These are phyloP conservation scores for Lophura nycthemera DNA, from an alignment of 2,113 vertebrate species.

Conservation along the genomic window DNA sequence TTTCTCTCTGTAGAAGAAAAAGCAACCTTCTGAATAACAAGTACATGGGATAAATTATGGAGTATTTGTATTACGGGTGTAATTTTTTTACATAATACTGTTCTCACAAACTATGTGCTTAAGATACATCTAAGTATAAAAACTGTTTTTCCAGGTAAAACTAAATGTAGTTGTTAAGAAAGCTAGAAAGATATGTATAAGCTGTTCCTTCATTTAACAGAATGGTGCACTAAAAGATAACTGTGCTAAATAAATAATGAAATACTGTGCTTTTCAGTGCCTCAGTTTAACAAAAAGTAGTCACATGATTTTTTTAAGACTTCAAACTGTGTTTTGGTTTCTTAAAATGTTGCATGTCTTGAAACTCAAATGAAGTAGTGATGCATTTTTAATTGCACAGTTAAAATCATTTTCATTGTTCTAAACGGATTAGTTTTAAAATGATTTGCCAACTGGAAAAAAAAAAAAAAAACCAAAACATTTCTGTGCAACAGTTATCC, in stretches of 20 bases:
- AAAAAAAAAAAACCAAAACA: background rate
- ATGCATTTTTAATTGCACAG: conserved; percentile 9
- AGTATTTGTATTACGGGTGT: background rate
- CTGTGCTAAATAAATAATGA: background rate
- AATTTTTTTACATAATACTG: background rate
- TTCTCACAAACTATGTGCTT: background rate
- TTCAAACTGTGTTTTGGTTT: background rate
- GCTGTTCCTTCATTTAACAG: background rate
- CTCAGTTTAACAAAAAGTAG: background rate
- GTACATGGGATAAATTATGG: background rate
- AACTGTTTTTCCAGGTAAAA: background rate
- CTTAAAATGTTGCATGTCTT: background rate
- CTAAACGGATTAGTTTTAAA: conserved; percentile 24
- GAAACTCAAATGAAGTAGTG: background rate
- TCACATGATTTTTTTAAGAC: background rate
- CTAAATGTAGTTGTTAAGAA: background rate
- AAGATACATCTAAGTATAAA: background rate
- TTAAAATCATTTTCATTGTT: background rate
- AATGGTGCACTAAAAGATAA: background rate
- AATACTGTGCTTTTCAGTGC: background rate
- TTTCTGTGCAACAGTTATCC: background rate
- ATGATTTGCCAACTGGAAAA: conserved; percentile 8
- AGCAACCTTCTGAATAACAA: background rate
- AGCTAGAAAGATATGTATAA: background rate
- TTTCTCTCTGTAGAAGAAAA: background rate